Evolutionary conservation across 2,888 invertebrate species (phyloP).

Genomic region (Meteorus colon): DNA sequence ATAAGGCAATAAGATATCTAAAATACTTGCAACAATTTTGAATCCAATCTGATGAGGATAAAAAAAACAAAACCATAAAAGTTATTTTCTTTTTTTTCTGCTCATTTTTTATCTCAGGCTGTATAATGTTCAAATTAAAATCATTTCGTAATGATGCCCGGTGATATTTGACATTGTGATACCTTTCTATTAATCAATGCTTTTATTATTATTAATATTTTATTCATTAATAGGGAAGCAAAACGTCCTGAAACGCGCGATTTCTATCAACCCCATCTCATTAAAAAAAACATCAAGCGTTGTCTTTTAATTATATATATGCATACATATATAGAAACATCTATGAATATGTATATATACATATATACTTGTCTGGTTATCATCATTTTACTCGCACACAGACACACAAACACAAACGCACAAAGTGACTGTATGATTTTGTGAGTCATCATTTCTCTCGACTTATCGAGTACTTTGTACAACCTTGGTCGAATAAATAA

Average conservation of each 20-base stretch:
- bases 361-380: constrained; percentile 11
- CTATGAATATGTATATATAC: constrained; percentile 14
- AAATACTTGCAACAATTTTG: constrained; percentile 68
- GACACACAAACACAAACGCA: neutral
- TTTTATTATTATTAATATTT: neutral
- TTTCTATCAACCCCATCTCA: neutral
- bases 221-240: neutral
- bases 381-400: constrained; percentile 7
- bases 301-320: constrained; percentile 12
- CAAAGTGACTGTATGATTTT: neutral
- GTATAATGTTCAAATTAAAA: constrained; percentile 71
- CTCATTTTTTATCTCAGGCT: constrained; percentile 69
- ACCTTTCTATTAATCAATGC: constrained; percentile 8
- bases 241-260: neutral
- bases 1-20: constrained; percentile 68
- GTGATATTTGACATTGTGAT: constrained; percentile 40
- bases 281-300: constrained; percentile 8
- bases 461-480: constrained; percentile 41
- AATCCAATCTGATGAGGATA: constrained; percentile 51
- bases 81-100: constrained; percentile 39
- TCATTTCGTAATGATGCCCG: constrained; percentile 68
- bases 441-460: constrained; percentile 28
- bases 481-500: constrained; percentile 37
- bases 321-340: constrained; percentile 3
- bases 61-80: constrained; percentile 23